A percentile compares a stretch with the other conserved stretches of the same genome.
Evolutionary conservation across 2,888 invertebrate genomes (phyloP).

Genomic region (Formica aserva): DNA sequence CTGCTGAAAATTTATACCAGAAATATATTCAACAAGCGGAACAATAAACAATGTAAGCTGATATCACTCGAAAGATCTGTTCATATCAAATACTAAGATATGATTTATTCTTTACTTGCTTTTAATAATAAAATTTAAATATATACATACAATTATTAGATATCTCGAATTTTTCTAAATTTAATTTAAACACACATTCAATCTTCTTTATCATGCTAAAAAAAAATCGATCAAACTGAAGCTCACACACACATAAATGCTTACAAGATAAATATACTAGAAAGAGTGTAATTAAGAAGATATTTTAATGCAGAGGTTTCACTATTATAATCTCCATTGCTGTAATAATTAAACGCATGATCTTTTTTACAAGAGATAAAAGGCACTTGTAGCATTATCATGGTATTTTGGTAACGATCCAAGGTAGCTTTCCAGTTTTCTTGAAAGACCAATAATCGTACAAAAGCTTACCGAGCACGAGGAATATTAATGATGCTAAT

Average conservation of each 20-base stretch:
- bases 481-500: conserved; percentile 89
- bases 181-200: not conserved
- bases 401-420: conserved; percentile 94
- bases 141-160: not conserved
- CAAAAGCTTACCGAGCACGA: conserved; percentile 91
- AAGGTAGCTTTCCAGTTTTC: conserved; percentile 92
- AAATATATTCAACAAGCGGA: conserved; percentile 34
- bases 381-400: conserved; percentile 78
- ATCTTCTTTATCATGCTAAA: not conserved
- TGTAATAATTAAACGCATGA: not conserved
- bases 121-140: conserved; percentile 30
- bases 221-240: not conserved
- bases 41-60: not conserved
- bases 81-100: not conserved
- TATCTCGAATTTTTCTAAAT: not conserved
- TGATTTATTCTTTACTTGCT: not conserved
- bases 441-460: conserved; percentile 95
- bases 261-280: not conserved
- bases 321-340: not conserved
- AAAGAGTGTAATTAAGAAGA: not conserved
- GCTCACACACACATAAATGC: not conserved
- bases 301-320: not conserved
- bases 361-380: not conserved
- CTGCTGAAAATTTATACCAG: conserved; percentile 63
- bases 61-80: not conserved